These are phyloP conservation scores for Brachyrhaphis roseni DNA, from an alignment of 2,797 vertebrate genomes.

Conservation along the genomic window DNA sequence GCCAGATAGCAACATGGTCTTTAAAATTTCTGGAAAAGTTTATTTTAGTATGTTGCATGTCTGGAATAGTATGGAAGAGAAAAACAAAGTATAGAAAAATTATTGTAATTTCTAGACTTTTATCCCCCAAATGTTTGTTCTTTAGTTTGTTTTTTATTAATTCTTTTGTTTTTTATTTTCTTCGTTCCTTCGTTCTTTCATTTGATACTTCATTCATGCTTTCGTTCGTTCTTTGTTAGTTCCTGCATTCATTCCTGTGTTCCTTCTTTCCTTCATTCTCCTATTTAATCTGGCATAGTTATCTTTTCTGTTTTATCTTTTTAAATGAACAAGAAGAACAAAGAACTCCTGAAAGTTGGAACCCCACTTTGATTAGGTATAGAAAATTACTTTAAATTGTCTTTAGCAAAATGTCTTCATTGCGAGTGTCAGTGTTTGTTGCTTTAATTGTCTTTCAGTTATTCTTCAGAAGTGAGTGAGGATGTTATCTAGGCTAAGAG, in stretches of 20 bases:
- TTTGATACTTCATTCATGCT: no score
- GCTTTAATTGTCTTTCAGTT: neutral
- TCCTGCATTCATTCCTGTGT: no score
- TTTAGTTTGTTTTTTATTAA: no score
- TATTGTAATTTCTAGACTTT: neutral
- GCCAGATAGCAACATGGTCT: neutral
- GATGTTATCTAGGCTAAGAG: constrained; percentile 12
- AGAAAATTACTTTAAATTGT: neutral
- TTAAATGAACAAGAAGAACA: neutral
- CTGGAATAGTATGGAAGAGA: neutral
- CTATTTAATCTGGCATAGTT: neutral
- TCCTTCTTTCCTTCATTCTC: neutral
- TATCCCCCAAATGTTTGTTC: neutral
- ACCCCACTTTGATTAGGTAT: neutral
- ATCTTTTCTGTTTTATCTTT: neutral
- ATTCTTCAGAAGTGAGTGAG: constrained; percentile 3
- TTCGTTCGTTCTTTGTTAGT: no score
- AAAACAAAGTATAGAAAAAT: neutral
- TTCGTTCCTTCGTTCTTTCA: no score
- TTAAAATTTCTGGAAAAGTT: neutral
- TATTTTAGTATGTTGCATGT: neutral
- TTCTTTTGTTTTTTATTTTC: no score
- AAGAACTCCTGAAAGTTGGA: neutral
- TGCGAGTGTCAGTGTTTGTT: neutral
- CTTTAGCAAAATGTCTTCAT: neutral